phyloP scores from a whole-genome alignment of 2,888 invertebrate genomes.

The Mimumesa dahlbomi region DNA sequence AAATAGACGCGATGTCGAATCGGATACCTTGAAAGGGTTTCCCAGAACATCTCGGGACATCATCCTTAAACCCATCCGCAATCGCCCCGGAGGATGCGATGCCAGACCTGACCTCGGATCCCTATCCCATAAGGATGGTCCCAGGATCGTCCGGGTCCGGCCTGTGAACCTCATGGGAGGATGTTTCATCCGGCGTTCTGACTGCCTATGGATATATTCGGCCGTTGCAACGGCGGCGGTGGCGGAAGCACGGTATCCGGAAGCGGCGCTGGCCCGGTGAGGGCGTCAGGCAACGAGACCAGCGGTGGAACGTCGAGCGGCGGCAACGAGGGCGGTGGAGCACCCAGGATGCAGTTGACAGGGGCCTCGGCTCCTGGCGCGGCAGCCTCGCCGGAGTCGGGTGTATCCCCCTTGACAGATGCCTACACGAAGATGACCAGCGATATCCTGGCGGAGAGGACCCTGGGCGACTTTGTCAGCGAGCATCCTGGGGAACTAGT shows the following conservation, averaged over 20 bases:
- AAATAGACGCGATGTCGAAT: too few species aligned
- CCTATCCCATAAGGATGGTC: conserved; percentile 8
- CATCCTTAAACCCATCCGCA: too few species aligned
- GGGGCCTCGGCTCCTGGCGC: conserved; percentile 78
- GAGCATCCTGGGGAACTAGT: conserved; percentile 96
- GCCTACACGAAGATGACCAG: conserved; percentile 89
- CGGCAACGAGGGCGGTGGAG: conserved; percentile 57
- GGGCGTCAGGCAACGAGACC: conserved; percentile 64
- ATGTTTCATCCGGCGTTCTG: conserved; percentile 76
- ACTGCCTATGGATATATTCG: conserved; percentile 80
- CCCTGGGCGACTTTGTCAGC: conserved; percentile 91
- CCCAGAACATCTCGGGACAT: too few species aligned
- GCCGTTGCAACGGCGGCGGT: conserved; percentile 78
- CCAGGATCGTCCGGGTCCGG: neutral
- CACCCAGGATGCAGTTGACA: conserved; percentile 77
- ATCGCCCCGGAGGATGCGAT: too few species aligned
- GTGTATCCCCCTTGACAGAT: conserved; percentile 78
- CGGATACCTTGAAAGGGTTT: too few species aligned
- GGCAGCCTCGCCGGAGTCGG: conserved; percentile 78
- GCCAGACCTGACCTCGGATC: too few species aligned
- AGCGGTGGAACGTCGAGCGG: conserved; percentile 57
- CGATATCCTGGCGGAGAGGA: conserved; percentile 93
- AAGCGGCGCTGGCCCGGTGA: conserved; percentile 66
- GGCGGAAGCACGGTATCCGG: conserved; percentile 73
- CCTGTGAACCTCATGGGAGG: conserved; percentile 69